phyloP scores from a whole-genome alignment of 23 tunicate genomes.

The Halocynthia aurantium region DNA sequence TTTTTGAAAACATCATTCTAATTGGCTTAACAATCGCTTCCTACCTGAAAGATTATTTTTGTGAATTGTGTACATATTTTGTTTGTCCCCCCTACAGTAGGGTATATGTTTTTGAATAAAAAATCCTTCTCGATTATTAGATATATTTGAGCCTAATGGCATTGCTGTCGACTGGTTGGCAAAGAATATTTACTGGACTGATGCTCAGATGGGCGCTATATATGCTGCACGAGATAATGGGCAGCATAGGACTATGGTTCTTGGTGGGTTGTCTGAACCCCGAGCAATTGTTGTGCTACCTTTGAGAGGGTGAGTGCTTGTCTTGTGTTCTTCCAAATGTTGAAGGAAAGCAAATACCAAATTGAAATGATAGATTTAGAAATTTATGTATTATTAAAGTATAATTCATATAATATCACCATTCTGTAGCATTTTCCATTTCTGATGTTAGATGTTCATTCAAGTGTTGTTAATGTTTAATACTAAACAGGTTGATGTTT shows the following conservation, averaged over 20 bases:
- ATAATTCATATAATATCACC: too few relatives aligned
- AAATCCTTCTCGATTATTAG: constrained; percentile 7
- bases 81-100: too few relatives aligned
- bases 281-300: constrained; percentile 68
- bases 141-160: constrained; percentile 89
- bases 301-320: constrained; percentile 41
- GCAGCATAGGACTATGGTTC: constrained; percentile 36
- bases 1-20: not conserved
- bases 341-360: too few relatives aligned
- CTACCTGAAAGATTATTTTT: too few relatives aligned
- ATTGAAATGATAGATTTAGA: too few relatives aligned
- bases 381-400: too few relatives aligned
- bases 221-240: constrained; percentile 76
- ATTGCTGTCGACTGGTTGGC: constrained; percentile 94
- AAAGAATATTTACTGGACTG: constrained; percentile 91
- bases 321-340: too few relatives aligned
- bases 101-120: too few relatives aligned
- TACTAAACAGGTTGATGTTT: constrained; percentile 49
- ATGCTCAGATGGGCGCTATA: constrained; percentile 93
- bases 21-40: not conserved
- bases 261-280: constrained; percentile 84
- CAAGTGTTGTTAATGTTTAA: not conserved
- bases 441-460: too few relatives aligned
- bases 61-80: too few relatives aligned
- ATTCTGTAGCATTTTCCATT: too few relatives aligned